Base-by-base conservation (phyloP, 2,797 vertebrate genomes). In the Falco peregrinus region DNA sequence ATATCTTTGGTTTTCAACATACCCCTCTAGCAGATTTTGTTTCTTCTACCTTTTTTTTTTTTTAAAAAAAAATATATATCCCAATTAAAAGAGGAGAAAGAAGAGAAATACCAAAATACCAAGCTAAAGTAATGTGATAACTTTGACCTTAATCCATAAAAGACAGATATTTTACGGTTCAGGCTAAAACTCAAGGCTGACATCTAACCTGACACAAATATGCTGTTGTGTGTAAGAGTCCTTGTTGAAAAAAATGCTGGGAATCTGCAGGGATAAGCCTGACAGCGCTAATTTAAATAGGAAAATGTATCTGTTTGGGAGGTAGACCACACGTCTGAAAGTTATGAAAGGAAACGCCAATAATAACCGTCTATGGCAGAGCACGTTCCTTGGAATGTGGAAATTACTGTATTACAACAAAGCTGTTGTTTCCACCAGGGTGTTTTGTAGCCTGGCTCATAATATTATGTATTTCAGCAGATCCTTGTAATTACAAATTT, bases 401-500 rank as follows among this genome's bases (percentile, higher is more conserved):
- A 97, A 95, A 96, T 95, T 91, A 95, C 80, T 91, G 91, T 92
- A 93, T 92, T 94, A 95, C 93, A 84, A 89, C 93, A 95, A 96
- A 97, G 95, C 76, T 48, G 90, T 90, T 96, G 96, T 95, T 97
- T 94, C 70, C 78, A 78, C 92, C 22, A 21, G 59, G 90, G 87
- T 94, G 83, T 89, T 95, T 90, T 92, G 68, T 56, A 88, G 87
- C 91, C 91, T 41, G 39, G 90, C 92, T 97, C 96, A 97, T 95
- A 94, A 96, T 94, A 95, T 97, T 97, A 90, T 95, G 96, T 95
- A 89, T 97, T 97, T 97, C n/a, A 18, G 84, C 70, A 97, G 96
- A 97, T 96, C 90, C 96, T 57, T 65, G 92, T 97, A 97, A 98
- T 98, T 97, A 97, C 93, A 98, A 97, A 98, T 95, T 95, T 97